Percentiles rank a stretch among this genome's conserved stretches.
Conservation (phyloP, 2,113 vertebrate species). For the Pogonocichla stellata region DNA sequence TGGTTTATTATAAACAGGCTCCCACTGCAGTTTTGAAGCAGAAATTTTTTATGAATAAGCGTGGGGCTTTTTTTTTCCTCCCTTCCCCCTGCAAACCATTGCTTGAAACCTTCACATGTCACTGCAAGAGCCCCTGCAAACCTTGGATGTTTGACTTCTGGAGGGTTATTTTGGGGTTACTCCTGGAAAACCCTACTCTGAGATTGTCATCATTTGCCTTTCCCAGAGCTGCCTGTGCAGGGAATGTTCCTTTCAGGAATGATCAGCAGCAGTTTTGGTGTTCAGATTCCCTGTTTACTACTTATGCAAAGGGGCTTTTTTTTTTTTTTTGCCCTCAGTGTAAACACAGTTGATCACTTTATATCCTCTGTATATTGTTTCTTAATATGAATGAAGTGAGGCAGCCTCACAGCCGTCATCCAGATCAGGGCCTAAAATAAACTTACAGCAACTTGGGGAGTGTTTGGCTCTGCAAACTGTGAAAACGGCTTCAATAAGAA, state of each 20-base stretch:
- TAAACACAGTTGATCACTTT: slow-evolving; percentile 66
- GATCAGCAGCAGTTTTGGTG: not conserved
- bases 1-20: slow-evolving; percentile 14
- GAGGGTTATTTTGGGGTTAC: slow-evolving; percentile 12
- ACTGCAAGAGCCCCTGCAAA: accelerated
- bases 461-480: slow-evolving; percentile 59
- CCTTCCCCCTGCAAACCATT: not conserved
- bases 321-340: not conserved
- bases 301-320: not conserved
- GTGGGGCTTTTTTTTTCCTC: not conserved
- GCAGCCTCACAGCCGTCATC: slow-evolving; percentile 37
- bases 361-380: slow-evolving; percentile 67
- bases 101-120: not conserved
- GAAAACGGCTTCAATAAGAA: not conserved
- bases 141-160: not conserved
- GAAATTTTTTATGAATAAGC: slow-evolving; percentile 49
- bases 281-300: not conserved
- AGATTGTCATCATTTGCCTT: not conserved
- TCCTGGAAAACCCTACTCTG: not conserved
- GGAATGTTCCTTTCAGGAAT: not conserved
- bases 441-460: slow-evolving; percentile 7
- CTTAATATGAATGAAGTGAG: slow-evolving; percentile 59
- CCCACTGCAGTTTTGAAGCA: not conserved
- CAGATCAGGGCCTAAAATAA: slow-evolving; percentile 32
- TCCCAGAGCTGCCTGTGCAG: not conserved